Conservation (phyloP, 2,113 vertebrate species). For the Cranoglanis bouderius region DNA sequence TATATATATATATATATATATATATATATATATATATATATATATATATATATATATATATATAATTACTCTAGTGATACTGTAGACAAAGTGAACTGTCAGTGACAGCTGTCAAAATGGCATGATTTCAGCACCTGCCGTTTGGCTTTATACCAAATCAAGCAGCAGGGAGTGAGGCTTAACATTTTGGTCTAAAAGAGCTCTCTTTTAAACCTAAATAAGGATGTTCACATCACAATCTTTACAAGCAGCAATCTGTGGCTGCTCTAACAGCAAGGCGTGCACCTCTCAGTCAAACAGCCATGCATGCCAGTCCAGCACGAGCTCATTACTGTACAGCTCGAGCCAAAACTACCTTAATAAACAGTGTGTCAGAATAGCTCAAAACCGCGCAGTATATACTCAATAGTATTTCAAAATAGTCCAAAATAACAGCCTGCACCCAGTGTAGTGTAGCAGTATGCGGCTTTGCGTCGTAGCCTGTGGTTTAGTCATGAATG, state of each 20-base stretch:
- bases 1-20: too few relatives aligned
- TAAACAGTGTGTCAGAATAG: background rate
- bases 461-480: background rate
- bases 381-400: background rate
- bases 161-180: too few relatives aligned
- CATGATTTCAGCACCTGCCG: background rate
- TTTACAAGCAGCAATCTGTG: constrained; percentile 33
- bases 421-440: background rate
- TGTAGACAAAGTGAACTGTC: background rate
- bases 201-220: constrained; percentile 16
- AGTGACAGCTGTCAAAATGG: background rate
- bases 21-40: too few relatives aligned
- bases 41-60: too few relatives aligned
- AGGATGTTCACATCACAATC: background rate
- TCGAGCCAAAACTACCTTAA: background rate
- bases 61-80: too few relatives aligned
- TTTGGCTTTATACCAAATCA: constrained; percentile 17
- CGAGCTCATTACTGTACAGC: constrained; percentile 11
- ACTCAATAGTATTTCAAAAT: background rate
- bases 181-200: background rate
- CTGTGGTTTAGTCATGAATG: background rate
- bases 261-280: constrained; percentile 24
- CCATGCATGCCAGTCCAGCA: constrained; percentile 3
- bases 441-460: background rate
- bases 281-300: background rate